Evolutionary conservation across 2,888 invertebrate species (phyloP), one percentile per base, ranked within the genome.

Genomic region (Plebejus melissa): DNA sequence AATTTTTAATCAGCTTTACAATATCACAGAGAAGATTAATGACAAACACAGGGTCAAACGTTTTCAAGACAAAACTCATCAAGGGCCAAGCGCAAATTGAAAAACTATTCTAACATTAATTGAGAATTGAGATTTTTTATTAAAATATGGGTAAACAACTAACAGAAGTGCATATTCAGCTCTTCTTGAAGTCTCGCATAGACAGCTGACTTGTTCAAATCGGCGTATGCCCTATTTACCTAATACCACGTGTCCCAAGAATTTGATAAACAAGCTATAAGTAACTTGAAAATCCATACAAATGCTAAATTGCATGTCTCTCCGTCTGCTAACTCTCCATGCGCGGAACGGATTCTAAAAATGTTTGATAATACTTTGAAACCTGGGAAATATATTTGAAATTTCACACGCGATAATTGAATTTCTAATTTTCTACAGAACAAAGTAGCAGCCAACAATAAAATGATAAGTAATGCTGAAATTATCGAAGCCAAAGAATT

Each of bases 161-260:
- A 60, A 28, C 7, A 28, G 9, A 28, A 28, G 4, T 65, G 36
- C 32, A 65, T 36, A 65, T 32, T 36, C 16, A 32, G 6, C 32
- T 11, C 32, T 32, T 32, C 11, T 65, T 65, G 9, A 36, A 65
- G 32, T 65, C 65, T 65, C 32, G 65, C 60, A 36, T 32, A 32
- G 16, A 65, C 36, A 36, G 65, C 65, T 65, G 65, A 65, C 65
- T 65, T 4, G 60, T 16, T 65, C 13, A 65, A 32, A 65, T 65
- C 32, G 32, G 60, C 4, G 60, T 60, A 28, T 36, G 65, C 5
- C 32, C 65, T 16, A 65, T 32, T 65, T 65, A 65, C 65, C 11
- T 32, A 32, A 32, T 36, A 32, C 65, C 65, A 65, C 65, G 36
- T 65, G 65, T 13, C 9, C 4, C 4, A 65, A 65, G 65, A 32